Evolutionary conservation across 1,140 invertebrate genomes (phyloP).

Genomic region (Sesamia nonagrioides): DNA sequence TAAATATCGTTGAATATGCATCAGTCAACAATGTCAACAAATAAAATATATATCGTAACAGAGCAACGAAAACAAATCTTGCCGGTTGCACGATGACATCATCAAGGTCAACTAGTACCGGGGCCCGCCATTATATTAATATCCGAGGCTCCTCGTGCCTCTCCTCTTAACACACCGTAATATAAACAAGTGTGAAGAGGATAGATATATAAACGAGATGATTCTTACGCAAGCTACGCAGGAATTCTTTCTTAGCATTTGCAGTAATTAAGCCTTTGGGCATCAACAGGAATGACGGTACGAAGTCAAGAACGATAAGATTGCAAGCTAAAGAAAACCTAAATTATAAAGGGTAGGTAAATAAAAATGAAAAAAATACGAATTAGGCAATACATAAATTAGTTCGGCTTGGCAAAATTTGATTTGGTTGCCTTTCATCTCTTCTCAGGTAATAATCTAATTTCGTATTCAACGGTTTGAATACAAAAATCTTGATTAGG

Average conservation of each 20-base stretch:
- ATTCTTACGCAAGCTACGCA: slow-evolving; percentile 41
- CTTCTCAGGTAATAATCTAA: background rate
- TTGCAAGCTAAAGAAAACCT: slow-evolving; percentile 15
- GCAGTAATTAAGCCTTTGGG: slow-evolving; percentile 50
- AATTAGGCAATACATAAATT: background rate
- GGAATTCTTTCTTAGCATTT: slow-evolving; percentile 44
- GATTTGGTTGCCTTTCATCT: background rate
- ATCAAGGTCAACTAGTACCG: slow-evolving; percentile 76
- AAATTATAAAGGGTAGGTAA: slow-evolving; percentile 20
- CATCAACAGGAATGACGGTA: slow-evolving; percentile 41
- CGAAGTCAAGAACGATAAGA: background rate
- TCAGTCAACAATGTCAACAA: slow-evolving; percentile 50
- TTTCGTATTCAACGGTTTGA: slow-evolving; percentile 4
- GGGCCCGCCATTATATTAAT: slow-evolving; percentile 53
- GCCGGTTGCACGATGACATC: slow-evolving; percentile 72
- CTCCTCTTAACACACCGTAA: slow-evolving; percentile 53
- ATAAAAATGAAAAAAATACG: background rate
- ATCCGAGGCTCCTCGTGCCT: slow-evolving; percentile 51
- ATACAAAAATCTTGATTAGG: background rate
- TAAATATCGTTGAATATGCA: slow-evolving; percentile 31
- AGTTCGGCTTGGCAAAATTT: background rate
- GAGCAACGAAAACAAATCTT: slow-evolving; percentile 67
- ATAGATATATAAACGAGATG: slow-evolving; percentile 42
- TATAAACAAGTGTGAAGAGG: slow-evolving; percentile 48
- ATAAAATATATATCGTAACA: slow-evolving; percentile 46